phyloP scores from a whole-genome alignment of 37 sponge, comb jelly and placozoan species.

The Aplysina aerophoba region DNA sequence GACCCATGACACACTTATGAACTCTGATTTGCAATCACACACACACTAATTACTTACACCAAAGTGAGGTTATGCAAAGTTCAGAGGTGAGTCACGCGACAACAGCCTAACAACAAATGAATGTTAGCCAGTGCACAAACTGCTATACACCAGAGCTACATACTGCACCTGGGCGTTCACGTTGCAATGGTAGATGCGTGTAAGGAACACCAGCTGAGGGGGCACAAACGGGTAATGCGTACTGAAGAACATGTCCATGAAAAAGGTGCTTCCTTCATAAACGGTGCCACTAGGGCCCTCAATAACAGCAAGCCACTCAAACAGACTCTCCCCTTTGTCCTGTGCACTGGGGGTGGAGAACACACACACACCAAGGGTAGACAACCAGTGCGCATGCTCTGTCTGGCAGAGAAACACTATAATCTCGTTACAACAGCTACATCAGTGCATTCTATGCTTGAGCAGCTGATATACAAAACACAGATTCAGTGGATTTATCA shows the following conservation, averaged over 20 bases:
- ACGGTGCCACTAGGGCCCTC: neutral
- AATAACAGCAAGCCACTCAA: constrained; percentile 32
- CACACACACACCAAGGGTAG: too few relatives aligned
- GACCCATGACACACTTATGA: neutral
- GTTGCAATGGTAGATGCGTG: constrained; percentile 31
- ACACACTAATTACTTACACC: too few relatives aligned
- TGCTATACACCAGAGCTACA: too few relatives aligned
- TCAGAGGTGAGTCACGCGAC: too few relatives aligned
- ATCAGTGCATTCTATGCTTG: too few relatives aligned
- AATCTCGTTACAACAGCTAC: too few relatives aligned
- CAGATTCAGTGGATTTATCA: too few relatives aligned
- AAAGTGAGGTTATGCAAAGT: too few relatives aligned
- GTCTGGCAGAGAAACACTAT: too few relatives aligned
- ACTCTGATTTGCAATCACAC: neutral
- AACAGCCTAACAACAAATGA: too few relatives aligned
- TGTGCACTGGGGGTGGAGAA: neutral
- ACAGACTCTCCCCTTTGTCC: constrained; percentile 4
- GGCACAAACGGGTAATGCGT: neutral
- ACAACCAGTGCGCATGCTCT: too few relatives aligned
- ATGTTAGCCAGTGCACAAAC: constrained; percentile 14
- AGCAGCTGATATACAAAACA: too few relatives aligned
- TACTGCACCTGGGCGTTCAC: constrained; percentile 1
- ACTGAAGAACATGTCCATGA: constrained; percentile 8
- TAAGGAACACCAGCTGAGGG: constrained; percentile 13
- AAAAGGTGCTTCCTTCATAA: constrained; percentile 33